Base-by-base conservation (phyloP, 1,140 invertebrate species). In the Acromyrmex charruanus region DNA sequence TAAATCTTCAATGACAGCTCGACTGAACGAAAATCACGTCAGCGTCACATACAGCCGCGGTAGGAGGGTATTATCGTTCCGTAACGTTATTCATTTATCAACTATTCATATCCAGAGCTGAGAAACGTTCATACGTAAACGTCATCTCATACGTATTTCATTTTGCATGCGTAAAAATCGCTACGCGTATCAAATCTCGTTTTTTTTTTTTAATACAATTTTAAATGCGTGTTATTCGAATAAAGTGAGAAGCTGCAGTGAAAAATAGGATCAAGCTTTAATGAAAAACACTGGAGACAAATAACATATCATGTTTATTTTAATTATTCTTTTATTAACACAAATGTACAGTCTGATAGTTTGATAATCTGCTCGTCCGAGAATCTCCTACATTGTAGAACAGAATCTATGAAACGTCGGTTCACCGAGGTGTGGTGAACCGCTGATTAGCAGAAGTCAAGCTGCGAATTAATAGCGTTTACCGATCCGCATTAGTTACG, bases 401-500 rank as follows among this genome's bases (percentile, higher is more conserved):
- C 25, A 21, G 77, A 65, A 84, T 55, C 49, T 84, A 69, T 63
- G 85, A 72, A 81, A 81, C 28, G 44, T 31, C 63, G 44, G 77
- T 81, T 72, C 66, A 21, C 44, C 55, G 80, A 59, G 63, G 39
- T 25, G 81, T 59, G 79, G 65, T 53, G 25, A 79, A 35, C 28
- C 72, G 65, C 68, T 89, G 87, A 90, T 91, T 91, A 89, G 79
- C 85, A 85, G 85, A 91, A 92, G 91, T 88, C 88, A 87, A 84
- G 79, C 84, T 74, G 39, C 44, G 82, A 86, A 91, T 92, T 92
- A 92, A 92, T 92, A 88, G 91, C 88, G 65, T 92, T 92, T 92
- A 74, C 85, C 88, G 82, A 92, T 92, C 85, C 69, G 74, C 74
- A 88, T 92, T 92, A 92, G 88, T 92, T 91, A 90, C 91, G 87